Conservation (phyloP, 2,113 vertebrate genomes). For the Peromyscus leucopus region DNA sequence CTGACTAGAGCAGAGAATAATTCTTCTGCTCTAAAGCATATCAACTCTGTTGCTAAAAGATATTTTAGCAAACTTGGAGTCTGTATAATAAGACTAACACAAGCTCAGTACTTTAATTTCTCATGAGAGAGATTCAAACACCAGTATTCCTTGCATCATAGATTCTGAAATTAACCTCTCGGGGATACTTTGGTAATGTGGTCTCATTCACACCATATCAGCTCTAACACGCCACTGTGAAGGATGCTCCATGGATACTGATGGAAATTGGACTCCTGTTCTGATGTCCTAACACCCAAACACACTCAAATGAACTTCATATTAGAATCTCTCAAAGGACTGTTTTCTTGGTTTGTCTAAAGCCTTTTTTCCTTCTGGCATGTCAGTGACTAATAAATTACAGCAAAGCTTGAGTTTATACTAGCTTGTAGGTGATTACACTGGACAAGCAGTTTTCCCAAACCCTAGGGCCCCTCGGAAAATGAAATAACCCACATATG, state of each 20-base stretch:
- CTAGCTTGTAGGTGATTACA: conserved; percentile 85
- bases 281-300: conserved; percentile 26
- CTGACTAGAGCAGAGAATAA: not conserved
- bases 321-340: conserved; percentile 56
- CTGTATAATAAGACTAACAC: conserved; percentile 10
- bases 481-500: conserved; percentile 85
- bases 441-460: conserved; percentile 84
- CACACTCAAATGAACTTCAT: conserved; percentile 31
- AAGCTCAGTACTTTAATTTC: not conserved
- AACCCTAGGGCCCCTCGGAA: conserved; percentile 81
- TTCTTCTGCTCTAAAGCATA: not conserved
- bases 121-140: not conserved
- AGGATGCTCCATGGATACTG: not conserved
- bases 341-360: conserved; percentile 64
- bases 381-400: conserved; percentile 85
- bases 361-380: conserved; percentile 72
- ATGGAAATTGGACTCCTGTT: conserved; percentile 15
- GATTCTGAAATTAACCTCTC: not conserved
- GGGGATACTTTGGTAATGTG: not conserved
- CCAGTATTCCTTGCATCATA: not conserved
- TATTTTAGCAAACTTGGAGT: not conserved
- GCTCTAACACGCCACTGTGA: conserved; percentile 11
- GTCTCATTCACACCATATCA: not conserved
- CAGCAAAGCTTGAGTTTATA: conserved; percentile 85
- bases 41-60: not conserved